A percentile compares a stretch with the other conserved stretches of the same genome.
Evolutionary conservation across 1,140 invertebrate genomes (phyloP).

Genomic region (Plectrocnemia conspersa): DNA sequence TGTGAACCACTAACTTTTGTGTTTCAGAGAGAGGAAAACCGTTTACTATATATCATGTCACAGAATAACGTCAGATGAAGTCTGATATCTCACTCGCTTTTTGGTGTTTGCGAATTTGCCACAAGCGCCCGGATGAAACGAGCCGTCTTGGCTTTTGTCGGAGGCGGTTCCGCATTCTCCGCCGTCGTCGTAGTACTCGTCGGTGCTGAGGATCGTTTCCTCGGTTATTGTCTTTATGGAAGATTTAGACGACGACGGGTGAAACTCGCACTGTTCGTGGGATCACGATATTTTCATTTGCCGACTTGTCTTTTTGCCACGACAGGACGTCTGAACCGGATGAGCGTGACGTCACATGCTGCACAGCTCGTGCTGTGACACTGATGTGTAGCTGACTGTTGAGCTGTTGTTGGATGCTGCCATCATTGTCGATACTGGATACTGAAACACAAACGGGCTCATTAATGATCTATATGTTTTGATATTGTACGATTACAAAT

Average conservation of each 20-base stretch:
- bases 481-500: too few relatives aligned
- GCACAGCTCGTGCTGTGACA: constrained; percentile 50
- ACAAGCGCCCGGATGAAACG: constrained; percentile 7
- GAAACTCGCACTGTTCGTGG: constrained; percentile 29
- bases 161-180: not conserved
- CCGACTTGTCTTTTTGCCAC: constrained; percentile 44
- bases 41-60: constrained; percentile 20
- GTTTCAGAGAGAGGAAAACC: not conserved
- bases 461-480: too few relatives aligned
- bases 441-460: constrained; percentile 46
- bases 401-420: constrained; percentile 26
- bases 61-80: constrained; percentile 30
- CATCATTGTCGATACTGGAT: constrained; percentile 50
- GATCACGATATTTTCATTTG: constrained; percentile 36
- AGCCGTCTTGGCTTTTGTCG: not conserved
- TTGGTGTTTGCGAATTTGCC: constrained; percentile 13
- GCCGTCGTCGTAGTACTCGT: constrained; percentile 22
- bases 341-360: constrained; percentile 50
- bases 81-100: constrained; percentile 31
- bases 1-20: not conserved
- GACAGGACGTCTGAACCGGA: constrained; percentile 40
- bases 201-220: constrained; percentile 22
- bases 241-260: constrained; percentile 15
- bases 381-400: constrained; percentile 42
- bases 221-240: constrained; percentile 32